Conservation (phyloP, 2,888 invertebrate species). For the Steinernema scapterisci region DNA sequence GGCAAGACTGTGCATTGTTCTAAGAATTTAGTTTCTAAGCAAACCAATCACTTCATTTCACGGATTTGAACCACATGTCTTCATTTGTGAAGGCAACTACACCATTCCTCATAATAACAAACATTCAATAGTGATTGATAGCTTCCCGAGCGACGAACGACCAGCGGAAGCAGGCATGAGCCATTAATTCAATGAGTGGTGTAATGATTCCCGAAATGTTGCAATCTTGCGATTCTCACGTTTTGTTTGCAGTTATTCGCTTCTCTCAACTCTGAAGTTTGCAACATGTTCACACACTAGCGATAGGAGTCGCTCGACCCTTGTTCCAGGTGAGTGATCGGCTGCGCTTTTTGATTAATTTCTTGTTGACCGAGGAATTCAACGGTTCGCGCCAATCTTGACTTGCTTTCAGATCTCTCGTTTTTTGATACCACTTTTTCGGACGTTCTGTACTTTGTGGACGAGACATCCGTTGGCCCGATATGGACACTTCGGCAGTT, state of each 20-base stretch:
- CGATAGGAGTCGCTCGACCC: constrained; percentile 24
- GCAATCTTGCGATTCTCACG: background rate
- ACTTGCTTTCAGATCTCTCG: constrained; percentile 22
- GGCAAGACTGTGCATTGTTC: too few relatives aligned
- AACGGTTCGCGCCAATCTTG: too few relatives aligned
- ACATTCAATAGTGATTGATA: too few relatives aligned
- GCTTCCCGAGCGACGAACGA: too few relatives aligned
- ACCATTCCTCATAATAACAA: too few relatives aligned
- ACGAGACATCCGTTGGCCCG: constrained; percentile 26
- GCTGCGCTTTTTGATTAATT: constrained; percentile 6
- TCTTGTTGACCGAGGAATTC: constrained; percentile 1
- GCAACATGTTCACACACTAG: constrained; percentile 27
- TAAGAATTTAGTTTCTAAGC: too few relatives aligned
- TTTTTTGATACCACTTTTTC: constrained; percentile 17
- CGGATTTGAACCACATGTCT: too few relatives aligned
- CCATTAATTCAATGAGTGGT: too few relatives aligned
- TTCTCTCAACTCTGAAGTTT: constrained; percentile 17
- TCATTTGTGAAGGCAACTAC: too few relatives aligned
- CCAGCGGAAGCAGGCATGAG: too few relatives aligned
- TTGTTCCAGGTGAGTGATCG: constrained; percentile 21
- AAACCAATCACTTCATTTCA: too few relatives aligned
- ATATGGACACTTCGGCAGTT: constrained; percentile 27
- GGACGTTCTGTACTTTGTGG: constrained; percentile 10
- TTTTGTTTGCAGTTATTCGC: constrained; percentile 15
- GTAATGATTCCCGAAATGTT: too few relatives aligned